Evolutionary conservation across 2,113 vertebrate genomes (phyloP), one percentile per base, ranked within the genome.

Genomic region (Gymnocephalus cernua): DNA sequence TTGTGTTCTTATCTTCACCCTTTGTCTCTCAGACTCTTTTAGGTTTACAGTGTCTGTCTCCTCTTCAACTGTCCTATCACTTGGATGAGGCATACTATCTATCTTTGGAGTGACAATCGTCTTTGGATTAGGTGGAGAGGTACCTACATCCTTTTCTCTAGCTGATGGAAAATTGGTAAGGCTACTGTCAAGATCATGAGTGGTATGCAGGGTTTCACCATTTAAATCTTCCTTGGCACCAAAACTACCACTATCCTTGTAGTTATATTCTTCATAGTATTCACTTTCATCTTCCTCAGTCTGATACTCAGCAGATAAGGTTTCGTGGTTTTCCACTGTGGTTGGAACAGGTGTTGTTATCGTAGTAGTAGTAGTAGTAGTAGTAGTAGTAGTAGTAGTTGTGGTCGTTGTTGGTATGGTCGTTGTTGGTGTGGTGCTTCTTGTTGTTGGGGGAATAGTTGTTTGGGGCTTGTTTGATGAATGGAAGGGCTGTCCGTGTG

Each of bases 261-360:
- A 44, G 72, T 82, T n/a, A 70, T 90, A 85, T 57, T 86, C 88
- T 7, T 90, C 84, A 70, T 73, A 71, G 61, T 84, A 85, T 13
- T 90, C 82, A 1, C 32, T 63, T 29, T 81, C 57, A 57, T 77
- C 80, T 64, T 89, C 76, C 15, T 89, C 80, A 56, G 54, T 80
- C 48, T 83, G 71, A 83, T 86, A 86, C 59, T 92, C 77, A n/a
- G 53, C 32, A 72, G 63, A 80, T 19, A 86, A 44, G 6, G 41
- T 45, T 38, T 88, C 68, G 32, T 54, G n/a, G 45, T 56, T 69
- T 44, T 74, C 63, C 5, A 35, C 64, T 76, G 82, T 90, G 19
- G 83, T 89, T 80, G 78, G 15, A 68, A 50, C 16, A 51, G 63
- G 44, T 53, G 61, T 84, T 18, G 82, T 81, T 4, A 82, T 85